Evolutionary conservation across 2,113 vertebrate genomes (phyloP).

Genomic region (Anolis carolinensis): DNA sequence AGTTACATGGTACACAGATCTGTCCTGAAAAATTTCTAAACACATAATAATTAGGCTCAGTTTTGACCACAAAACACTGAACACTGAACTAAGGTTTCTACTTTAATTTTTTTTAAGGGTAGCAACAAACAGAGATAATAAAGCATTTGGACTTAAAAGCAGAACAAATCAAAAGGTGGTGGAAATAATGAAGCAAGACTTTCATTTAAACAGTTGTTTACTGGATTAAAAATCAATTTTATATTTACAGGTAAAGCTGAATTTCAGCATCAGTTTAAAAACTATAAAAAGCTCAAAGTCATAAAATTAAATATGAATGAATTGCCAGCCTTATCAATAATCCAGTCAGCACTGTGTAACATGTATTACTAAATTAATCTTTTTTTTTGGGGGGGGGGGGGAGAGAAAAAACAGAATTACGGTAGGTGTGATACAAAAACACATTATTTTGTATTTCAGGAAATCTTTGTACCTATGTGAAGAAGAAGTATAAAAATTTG

Average conservation of each 20-base stretch:
- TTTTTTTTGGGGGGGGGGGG: too few species aligned
- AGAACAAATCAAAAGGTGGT: background rate
- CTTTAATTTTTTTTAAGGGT: background rate
- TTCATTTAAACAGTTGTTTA: background rate
- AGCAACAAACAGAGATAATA: background rate
- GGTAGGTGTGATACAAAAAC: background rate
- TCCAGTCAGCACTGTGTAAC: background rate
- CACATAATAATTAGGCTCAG: background rate
- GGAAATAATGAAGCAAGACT: background rate
- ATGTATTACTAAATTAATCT: background rate
- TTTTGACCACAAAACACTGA: background rate
- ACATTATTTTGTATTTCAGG: background rate
- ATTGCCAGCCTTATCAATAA: background rate
- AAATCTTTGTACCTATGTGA: background rate
- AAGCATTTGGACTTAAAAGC: too few species aligned
- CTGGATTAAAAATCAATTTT: background rate
- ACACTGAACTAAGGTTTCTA: too few species aligned
- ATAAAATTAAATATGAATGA: background rate
- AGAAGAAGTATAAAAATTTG: background rate
- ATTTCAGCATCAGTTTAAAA: background rate
- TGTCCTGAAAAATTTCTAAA: background rate
- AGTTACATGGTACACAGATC: background rate
- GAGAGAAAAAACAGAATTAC: background rate
- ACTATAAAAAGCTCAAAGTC: background rate
- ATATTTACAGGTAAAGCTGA: background rate